phyloP scores from a whole-genome alignment of 1,140 invertebrate genomes.

The Papilio helenus region DNA sequence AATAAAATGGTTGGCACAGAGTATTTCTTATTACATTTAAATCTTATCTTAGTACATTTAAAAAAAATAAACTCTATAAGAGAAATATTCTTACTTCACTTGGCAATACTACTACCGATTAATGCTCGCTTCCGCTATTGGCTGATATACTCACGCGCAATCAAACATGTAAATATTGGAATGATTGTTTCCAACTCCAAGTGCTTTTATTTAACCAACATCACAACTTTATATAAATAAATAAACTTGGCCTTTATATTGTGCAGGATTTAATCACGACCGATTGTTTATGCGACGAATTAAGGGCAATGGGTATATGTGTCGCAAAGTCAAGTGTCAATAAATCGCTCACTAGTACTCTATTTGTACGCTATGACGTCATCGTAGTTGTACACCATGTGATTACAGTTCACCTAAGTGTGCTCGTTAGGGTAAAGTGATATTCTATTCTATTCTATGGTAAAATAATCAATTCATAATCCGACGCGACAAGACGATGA shows the following conservation, averaged over 20 bases:
- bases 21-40: too few relatives aligned
- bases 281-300: conserved; percentile 35
- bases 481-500: too few relatives aligned
- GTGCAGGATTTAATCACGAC: conserved; percentile 21
- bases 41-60: too few relatives aligned
- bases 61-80: too few relatives aligned
- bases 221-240: neutral
- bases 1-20: neutral
- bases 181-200: too few relatives aligned
- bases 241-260: neutral
- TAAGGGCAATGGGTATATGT: conserved; percentile 38
- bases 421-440: neutral
- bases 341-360: conserved; percentile 28
- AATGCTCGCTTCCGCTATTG: too few relatives aligned
- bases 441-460: neutral
- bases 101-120: too few relatives aligned
- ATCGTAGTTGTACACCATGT: neutral
- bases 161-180: too few relatives aligned
- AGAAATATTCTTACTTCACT: too few relatives aligned
- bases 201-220: neutral
- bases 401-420: neutral
- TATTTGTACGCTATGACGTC: conserved; percentile 29
- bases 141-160: too few relatives aligned
- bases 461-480: conserved; percentile 5
- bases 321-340: conserved; percentile 31